Evolutionary conservation across 2,888 invertebrate species (phyloP), one percentile per base, ranked within the genome.

Genomic region (Arenicola marina): DNA sequence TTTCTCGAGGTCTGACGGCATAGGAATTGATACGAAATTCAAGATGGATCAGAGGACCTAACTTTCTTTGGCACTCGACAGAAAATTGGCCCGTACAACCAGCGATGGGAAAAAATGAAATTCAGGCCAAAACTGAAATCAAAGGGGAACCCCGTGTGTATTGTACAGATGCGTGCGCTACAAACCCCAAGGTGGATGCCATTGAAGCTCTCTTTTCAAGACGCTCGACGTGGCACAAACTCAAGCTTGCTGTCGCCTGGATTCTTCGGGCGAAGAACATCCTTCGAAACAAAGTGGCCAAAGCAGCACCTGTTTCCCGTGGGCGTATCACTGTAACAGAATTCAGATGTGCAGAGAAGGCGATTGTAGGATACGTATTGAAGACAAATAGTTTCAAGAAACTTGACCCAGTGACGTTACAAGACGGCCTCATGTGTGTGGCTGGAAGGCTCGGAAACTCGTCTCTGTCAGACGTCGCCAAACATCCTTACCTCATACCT

Each of bases 241-340:
- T 56, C 7, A 59, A 34, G 34, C 15, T 11, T 18, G 59, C 33
- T 33, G 55, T 56, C 4, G 59, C 56, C 3, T 59, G 56, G 56
- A 7, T 59, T 4, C 34, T 59, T n/a, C 56, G 59, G 4, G 4
- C 33, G 4, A 32, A 56, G 21, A n/a, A 11, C 21, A n/a, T 4
- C n/a, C 59, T 59, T 11, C 11, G 29, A 56, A 26, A 21, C 4
- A 55, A 38, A 18, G 38, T 18, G 11, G 18, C 11, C 38, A 18
- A 18, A 38, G 11, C 18, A 18, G 18, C 38, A 11, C 11, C 11
- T 38, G 38, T 15, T 38, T 15, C 18, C 38, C 11, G 38, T 15
- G 38, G 18, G 18, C 38, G 11, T 38, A 11, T 38, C 11, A 38
- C 38, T 15, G 38, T 38, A 18, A 18, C 11, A 38, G 38, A 38